phyloP scores from a whole-genome alignment of 2,888 invertebrate genomes.

The Mythimna vitellina region DNA sequence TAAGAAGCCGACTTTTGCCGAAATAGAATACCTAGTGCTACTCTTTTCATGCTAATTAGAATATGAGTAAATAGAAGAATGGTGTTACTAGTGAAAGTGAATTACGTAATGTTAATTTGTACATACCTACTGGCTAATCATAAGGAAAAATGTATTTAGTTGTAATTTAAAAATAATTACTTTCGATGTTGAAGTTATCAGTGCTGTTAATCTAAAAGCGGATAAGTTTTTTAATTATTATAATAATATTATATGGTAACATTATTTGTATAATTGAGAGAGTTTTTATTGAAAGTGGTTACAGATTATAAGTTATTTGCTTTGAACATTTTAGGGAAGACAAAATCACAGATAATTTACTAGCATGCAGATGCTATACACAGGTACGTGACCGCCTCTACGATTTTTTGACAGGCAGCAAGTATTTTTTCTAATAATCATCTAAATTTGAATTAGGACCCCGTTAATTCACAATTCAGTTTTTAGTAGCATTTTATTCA shows the following conservation, averaged over 20 bases:
- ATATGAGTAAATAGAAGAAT: constrained; percentile 76
- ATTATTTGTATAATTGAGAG: constrained; percentile 29
- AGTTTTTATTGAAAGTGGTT: constrained; percentile 35
- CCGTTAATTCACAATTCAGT: too few relatives aligned
- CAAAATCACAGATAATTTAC: too few relatives aligned
- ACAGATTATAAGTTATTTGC: background rate
- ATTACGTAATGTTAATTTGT: constrained; percentile 77
- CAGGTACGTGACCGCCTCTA: too few relatives aligned
- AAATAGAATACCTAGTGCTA: constrained; percentile 74
- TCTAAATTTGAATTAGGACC: too few relatives aligned
- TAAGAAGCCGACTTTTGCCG: constrained; percentile 57
- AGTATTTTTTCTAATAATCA: too few relatives aligned
- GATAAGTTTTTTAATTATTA: constrained; percentile 14
- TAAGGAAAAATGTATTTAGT: constrained; percentile 59
- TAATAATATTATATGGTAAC: constrained; percentile 1
- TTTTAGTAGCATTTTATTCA: too few relatives aligned
- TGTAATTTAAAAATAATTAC: constrained; percentile 49
- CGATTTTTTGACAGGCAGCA: too few relatives aligned
- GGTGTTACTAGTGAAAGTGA: constrained; percentile 80
- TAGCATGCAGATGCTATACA: too few relatives aligned
- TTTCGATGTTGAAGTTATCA: constrained; percentile 38
- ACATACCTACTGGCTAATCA: constrained; percentile 69
- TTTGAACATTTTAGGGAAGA: background rate
- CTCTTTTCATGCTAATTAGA: constrained; percentile 84
- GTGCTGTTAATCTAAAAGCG: constrained; percentile 36